These are phyloP conservation scores for Stictonetta naevosa DNA, from an alignment of 2,113 vertebrate species.

Conservation along the genomic window DNA sequence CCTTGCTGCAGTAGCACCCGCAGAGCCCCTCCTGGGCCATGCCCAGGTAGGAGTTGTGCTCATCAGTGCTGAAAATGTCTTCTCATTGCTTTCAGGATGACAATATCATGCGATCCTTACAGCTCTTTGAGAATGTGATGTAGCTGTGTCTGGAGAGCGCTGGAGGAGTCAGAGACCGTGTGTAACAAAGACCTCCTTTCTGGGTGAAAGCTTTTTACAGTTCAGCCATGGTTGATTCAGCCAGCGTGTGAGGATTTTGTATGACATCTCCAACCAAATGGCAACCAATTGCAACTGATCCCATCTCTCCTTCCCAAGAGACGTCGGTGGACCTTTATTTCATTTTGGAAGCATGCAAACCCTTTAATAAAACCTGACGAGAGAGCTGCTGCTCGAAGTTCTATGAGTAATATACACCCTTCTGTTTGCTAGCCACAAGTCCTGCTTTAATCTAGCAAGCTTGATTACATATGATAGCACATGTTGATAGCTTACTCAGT, in stretches of 20 bases:
- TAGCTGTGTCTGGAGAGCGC: conserved; percentile 58
- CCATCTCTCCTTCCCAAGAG: conserved; percentile 52
- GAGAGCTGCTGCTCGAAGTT: conserved; percentile 68
- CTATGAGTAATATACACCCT: conserved; percentile 50
- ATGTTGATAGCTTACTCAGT: conserved; percentile 53
- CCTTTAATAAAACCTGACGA: conserved; percentile 63
- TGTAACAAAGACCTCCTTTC: conserved; percentile 59
- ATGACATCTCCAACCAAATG: conserved; percentile 43
- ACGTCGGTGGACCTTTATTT: conserved; percentile 59
- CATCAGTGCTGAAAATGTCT: neutral
- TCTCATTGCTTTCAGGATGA: conserved; percentile 84
- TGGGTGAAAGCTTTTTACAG: conserved; percentile 70
- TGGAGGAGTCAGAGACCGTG: conserved; percentile 60
- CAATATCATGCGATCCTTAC: conserved; percentile 96
- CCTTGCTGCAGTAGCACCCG: neutral
- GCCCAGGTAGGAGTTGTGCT: neutral
- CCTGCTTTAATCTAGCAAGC: conserved; percentile 58
- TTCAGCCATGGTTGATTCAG: conserved; percentile 41
- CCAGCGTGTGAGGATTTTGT: conserved; percentile 68
- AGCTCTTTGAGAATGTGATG: conserved; percentile 98
- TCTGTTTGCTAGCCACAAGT: conserved; percentile 65
- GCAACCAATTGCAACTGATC: conserved; percentile 38
- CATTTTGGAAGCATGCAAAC: conserved; percentile 78
- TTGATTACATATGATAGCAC: conserved; percentile 51
- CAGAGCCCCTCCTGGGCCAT: neutral